Conservation (phyloP, 2,797 vertebrate genomes). For the Rhyacichthys aspro region DNA sequence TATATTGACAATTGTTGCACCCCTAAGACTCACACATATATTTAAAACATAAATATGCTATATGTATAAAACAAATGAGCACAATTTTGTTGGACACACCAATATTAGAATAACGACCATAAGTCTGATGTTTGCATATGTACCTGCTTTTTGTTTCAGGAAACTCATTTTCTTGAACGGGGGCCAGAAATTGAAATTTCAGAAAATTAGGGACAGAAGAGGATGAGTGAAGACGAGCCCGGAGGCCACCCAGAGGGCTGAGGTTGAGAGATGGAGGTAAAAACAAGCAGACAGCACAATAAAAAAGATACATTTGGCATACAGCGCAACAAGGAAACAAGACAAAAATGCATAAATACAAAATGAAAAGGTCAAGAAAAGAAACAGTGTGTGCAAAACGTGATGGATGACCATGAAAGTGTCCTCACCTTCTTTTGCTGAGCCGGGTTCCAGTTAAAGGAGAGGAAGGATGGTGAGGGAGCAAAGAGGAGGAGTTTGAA, state of each 20-base stretch:
- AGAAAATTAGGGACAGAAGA: slow-evolving; percentile 99
- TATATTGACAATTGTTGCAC: too few species aligned
- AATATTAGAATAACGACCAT: background rate
- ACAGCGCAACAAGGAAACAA: slow-evolving; percentile 33
- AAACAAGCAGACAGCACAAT: slow-evolving; percentile 36
- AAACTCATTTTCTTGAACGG: slow-evolving; percentile 92
- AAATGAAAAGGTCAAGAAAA: slow-evolving; percentile 10
- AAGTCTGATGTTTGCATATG: slow-evolving; percentile 35
- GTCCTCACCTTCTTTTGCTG: slow-evolving; percentile 71
- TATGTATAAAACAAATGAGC: background rate
- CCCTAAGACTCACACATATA: background rate
- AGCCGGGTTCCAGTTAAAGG: slow-evolving; percentile 61
- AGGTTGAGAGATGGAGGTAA: slow-evolving; percentile 50
- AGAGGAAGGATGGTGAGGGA: slow-evolving; percentile 57
- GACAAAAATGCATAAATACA: slow-evolving; percentile 11
- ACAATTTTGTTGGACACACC: background rate
- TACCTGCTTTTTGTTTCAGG: slow-evolving; percentile 89
- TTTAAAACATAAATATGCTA: background rate
- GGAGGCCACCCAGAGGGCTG: slow-evolving; percentile 87
- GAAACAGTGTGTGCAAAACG: slow-evolving; percentile 9
- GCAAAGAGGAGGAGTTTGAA: slow-evolving; percentile 54
- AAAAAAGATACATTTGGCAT: slow-evolving; percentile 32
- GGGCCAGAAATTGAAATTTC: slow-evolving; percentile 99
- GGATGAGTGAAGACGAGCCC: slow-evolving; percentile 93
- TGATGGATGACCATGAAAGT: slow-evolving; percentile 1